Base-by-base conservation (phyloP, 2,797 vertebrate species). In the Tokudaia muenninki region DNA sequence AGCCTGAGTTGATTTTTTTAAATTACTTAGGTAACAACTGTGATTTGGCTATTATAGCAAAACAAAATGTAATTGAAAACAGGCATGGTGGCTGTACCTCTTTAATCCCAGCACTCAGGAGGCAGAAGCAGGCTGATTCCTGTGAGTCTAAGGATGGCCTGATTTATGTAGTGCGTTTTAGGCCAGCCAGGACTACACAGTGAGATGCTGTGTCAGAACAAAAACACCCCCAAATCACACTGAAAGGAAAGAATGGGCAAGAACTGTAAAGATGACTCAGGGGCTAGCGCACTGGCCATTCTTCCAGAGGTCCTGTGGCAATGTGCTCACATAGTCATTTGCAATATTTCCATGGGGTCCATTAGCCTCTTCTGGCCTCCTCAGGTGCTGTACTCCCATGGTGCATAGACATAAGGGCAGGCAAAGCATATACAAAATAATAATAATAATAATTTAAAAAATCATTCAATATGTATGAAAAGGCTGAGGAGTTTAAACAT, bases 1-100 rank as follows among this genome's bases (percentile, higher is more conserved):
- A 98, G 98, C 24, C 12, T 37, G 55, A 86, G 7, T 0, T 61
- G 24, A 24, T 47, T 7, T 17, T 93, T 95, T 0, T 88, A 55
- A 65, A 1, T 8, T 78, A 65, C 59, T 89, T 37, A 75, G 44
- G 3, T 84, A 24, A 31, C 63, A 65, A 17, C 41, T 57, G 16
- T 67, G 19, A 94, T 14, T 74, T 22, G 50, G 34, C 14, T 59
- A 17, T 29, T 78, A 11, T 52, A 44, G 19, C 59, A 44, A 91
- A 89, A 59, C 47, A 70, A 65, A 92, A 86, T 52, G 44, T n/a
- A 52, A 21, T 26, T 70, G 12, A 70, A 70, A 70, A 6, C 31
- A 87, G 47, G 44, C 80, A 29, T 50, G 10, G 6, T 16, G 63
- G 6, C 9, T 67, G 6, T 3, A 22, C 83, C 29, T 65, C 29